Evolutionary conservation across 2,113 vertebrate genomes (phyloP).

Genomic region (Ptychochromis oligacanthus): DNA sequence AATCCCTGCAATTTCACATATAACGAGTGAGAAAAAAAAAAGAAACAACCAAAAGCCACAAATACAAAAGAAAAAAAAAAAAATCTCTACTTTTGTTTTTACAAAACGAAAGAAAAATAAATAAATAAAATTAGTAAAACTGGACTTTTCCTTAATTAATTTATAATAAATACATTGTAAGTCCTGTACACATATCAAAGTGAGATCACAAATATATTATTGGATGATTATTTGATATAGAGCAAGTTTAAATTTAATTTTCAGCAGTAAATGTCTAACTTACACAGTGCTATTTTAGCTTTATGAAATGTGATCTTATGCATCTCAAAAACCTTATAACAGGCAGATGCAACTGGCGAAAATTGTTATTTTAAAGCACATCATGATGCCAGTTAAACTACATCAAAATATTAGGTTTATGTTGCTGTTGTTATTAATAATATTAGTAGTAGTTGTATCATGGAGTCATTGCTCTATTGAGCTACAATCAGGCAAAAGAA

Average conservation of each 20-base stretch:
- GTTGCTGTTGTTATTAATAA: neutral
- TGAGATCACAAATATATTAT: neutral
- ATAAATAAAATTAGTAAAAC: neutral
- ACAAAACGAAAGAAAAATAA: neutral
- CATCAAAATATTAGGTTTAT: neutral
- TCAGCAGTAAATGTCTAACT: neutral
- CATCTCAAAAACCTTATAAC: conserved; percentile 2
- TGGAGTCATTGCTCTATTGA: neutral
- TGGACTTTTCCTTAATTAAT: neutral
- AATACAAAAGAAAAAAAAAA: neutral
- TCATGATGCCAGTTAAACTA: neutral
- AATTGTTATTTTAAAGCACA: neutral
- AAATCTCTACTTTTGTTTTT: neutral
- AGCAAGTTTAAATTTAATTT: neutral
- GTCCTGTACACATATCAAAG: neutral
- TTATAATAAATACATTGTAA: neutral
- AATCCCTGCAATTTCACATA: neutral
- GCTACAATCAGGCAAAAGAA: neutral
- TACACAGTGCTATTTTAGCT: conserved; percentile 7
- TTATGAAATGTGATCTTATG: neutral
- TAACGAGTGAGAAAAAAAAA: neutral
- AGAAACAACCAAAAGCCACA: neutral
- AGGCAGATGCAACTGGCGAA: neutral
- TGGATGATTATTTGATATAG: neutral
- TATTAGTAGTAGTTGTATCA: neutral